phyloP scores from a whole-genome alignment of 2,888 invertebrate genomes.

The Dendrolimus houi region DNA sequence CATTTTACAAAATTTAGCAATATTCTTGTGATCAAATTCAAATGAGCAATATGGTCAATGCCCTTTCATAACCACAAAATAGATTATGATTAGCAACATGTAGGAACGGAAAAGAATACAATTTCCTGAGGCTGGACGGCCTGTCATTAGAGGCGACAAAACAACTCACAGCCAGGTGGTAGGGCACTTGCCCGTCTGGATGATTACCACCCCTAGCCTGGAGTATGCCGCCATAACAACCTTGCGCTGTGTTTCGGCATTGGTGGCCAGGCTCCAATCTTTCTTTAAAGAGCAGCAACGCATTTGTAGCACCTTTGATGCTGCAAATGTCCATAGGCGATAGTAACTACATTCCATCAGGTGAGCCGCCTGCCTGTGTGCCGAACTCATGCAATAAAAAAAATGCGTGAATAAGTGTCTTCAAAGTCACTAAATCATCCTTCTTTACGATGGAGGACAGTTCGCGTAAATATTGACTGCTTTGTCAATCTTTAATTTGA shows the following conservation, averaged over 20 bases:
- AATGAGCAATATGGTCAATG: no score
- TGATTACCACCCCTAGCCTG: not conserved
- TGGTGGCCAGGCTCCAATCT: not conserved
- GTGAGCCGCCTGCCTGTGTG: not conserved
- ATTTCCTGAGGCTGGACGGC: no score
- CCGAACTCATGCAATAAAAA: no score
- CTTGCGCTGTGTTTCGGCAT: not conserved
- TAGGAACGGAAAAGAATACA: no score
- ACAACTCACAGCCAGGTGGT: no score
- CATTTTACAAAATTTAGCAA: no score
- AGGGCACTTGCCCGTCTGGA: not conserved
- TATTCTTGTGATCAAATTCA: no score
- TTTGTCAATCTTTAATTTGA: no score
- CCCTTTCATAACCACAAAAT: no score
- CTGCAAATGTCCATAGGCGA: not conserved
- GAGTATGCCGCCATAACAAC: not conserved
- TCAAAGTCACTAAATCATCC: not conserved
- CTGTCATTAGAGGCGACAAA: no score
- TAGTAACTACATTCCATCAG: not conserved
- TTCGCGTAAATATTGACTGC: no score
- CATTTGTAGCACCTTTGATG: not conserved
- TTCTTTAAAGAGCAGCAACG: not conserved
- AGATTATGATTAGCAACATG: no score
- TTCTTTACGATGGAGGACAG: not conserved
- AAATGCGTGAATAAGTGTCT: not conserved